Base-by-base conservation (phyloP, 2,113 vertebrate genomes). In the Gymnarchus niloticus region DNA sequence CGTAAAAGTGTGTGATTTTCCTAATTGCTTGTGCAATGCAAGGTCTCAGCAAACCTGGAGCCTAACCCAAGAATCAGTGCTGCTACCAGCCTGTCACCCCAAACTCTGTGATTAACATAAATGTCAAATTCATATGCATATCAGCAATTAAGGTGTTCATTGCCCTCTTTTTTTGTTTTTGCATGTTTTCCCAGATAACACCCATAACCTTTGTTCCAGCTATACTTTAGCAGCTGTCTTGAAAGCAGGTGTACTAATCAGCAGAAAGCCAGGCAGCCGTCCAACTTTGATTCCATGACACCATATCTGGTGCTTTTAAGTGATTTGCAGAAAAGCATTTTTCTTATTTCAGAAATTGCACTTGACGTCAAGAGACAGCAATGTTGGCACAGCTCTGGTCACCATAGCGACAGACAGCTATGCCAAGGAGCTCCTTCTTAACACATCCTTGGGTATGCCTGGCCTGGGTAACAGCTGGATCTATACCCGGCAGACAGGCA, bases 241-340 rank as follows among this genome's bases (percentile, higher is more conserved):
- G 8, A 57, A 57, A 57, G 23, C 56, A 57, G 23, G 56, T 57
- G 56, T 57, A 57, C 8, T 12, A 12, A 57, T 21, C 56, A 10
- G 12, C 23, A 17, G 12, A 12, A 12, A 57, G 56, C 23, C 56
- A 57, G 12, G 23, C 52, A 56, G 12, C 56, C 12, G 12, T 10
- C 1, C 56, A 46, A 48, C 21, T 78, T 48, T 48, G n/a, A 19
- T 46, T 78, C 48, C 46, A 48, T 80, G 41, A 1, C 3, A 46
- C 44, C 14, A 9, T 12, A 37, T n/a, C 33, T 78, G 76, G 12
- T 48, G 41, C n/a, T 46, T 46, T 46, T 80, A 80, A 21, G 21
- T 80, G 21, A 80, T n/a, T n/a, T 80, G 41, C 46, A 46, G 76
- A 80, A 44, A 80, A 80, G 77, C 77, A 51, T 80, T 44, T 23